phyloP scores from a whole-genome alignment of 2,797 vertebrate genomes.

The Mormyrops boulengeri region DNA sequence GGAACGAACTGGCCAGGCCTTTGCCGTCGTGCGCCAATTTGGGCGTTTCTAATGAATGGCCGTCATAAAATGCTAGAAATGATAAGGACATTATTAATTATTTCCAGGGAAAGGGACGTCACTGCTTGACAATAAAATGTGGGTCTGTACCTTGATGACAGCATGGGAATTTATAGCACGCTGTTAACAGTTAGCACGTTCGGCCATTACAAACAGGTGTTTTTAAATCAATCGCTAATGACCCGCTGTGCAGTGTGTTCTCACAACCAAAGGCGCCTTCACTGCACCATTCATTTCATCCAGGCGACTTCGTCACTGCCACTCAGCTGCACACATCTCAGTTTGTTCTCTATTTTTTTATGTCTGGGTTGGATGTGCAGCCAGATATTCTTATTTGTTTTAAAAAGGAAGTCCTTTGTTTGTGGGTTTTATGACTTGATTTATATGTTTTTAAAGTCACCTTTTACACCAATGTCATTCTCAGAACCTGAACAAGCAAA shows the following conservation, averaged over 20 bases:
- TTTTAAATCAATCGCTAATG: slow-evolving; percentile 46
- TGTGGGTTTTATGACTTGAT: neutral
- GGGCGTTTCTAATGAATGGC: neutral
- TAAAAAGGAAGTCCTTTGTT: neutral
- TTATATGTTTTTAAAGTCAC: neutral
- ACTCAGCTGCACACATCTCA: neutral
- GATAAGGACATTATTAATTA: neutral
- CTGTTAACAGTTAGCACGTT: slow-evolving; percentile 59
- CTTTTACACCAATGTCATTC: neutral
- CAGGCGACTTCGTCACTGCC: slow-evolving; percentile 15
- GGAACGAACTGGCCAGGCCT: slow-evolving; percentile 21
- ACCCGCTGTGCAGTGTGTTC: slow-evolving; percentile 39
- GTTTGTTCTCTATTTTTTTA: neutral
- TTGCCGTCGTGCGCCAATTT: neutral
- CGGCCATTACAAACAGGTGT: slow-evolving; percentile 63
- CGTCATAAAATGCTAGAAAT: neutral
- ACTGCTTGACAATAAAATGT: slow-evolving; percentile 50
- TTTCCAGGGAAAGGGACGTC: slow-evolving; percentile 5
- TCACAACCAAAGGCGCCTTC: slow-evolving; percentile 23
- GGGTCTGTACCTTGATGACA: slow-evolving; percentile 57
- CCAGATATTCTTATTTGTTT: neutral
- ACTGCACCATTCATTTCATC: slow-evolving; percentile 4
- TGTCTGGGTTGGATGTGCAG: slow-evolving; percentile 37
- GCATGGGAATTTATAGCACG: slow-evolving; percentile 63
- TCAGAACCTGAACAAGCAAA: neutral